Evolutionary conservation across 2,113 vertebrate genomes (phyloP).

Genomic region (Hyperopisus bebe): DNA sequence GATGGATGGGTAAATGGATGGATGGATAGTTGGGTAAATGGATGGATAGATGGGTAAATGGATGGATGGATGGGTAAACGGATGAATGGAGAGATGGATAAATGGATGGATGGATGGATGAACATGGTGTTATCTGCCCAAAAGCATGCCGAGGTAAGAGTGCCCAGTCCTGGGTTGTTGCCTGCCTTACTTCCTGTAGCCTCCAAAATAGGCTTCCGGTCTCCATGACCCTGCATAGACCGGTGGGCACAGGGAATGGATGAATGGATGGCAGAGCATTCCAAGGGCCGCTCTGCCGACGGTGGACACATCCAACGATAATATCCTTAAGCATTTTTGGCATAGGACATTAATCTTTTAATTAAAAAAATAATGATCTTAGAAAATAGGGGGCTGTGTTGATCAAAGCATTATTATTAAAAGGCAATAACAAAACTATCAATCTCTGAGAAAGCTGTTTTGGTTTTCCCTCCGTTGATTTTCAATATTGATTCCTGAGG

Average conservation of each 20-base stretch:
- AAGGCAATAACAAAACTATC: constrained; percentile 10
- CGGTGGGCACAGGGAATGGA: neutral
- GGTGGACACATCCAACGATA: neutral
- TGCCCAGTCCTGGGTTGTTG: too few relatives aligned
- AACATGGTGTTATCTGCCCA: too few relatives aligned
- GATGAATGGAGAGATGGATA: too few relatives aligned
- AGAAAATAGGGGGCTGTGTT: constrained; percentile 5
- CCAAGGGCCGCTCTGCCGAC: neutral
- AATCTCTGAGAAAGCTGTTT: neutral
- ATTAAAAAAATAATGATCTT: constrained; percentile 6
- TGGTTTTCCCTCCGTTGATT: constrained; percentile 3
- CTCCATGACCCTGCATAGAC: neutral
- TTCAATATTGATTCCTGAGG: constrained; percentile 18
- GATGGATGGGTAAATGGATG: too few relatives aligned
- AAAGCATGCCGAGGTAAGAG: too few relatives aligned
- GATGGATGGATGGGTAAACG: too few relatives aligned
- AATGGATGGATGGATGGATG: neutral
- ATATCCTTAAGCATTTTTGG: neutral
- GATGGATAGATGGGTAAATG: too few relatives aligned
- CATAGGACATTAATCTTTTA: neutral
- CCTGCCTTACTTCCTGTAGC: neutral
- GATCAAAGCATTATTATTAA: neutral
- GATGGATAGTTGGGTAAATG: too few relatives aligned
- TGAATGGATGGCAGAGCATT: neutral
- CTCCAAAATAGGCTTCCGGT: neutral